Evolutionary conservation across 1,140 invertebrate species (phyloP), one percentile per base, ranked within the genome.

Genomic region (Berghia stephanieae): DNA sequence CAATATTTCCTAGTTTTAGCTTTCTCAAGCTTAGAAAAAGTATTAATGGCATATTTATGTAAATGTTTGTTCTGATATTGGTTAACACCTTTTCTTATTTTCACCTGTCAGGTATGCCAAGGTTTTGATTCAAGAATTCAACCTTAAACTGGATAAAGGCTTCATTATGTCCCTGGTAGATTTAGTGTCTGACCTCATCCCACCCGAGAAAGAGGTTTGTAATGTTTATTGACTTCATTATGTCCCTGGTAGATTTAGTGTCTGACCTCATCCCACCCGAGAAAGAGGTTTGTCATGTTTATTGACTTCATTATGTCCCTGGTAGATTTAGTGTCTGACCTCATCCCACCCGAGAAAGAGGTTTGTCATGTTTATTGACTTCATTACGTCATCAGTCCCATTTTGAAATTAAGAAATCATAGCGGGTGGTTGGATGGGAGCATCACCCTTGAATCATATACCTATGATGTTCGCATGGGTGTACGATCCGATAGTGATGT

Each of bases 141-240:
- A 91, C 82, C 85, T 95, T 6, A 93, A 94, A 86, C 86, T 95
- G 57, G 94, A 95, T 85, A 93, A 93, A 86, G 92, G 93, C 71
- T 94, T 94, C 86, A 88, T 94, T 16, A 89, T 92, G 80, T 91
- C 92, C 74, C 82, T 93, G 2, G 91, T 92, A 81, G 92, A 93
- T 85, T 90, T 93, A 21, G 88, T 92, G 73, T 90, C 91, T 75
- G 88, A 91, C 78, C 91, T 92, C 87, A 88, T 91, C 57, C 81
- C 82, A 46, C 57, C 75, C 10, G 81, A 83, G 63, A 79, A 80
- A 43, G 86, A 89, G 83, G 70, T 73, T n/a, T n/a, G n/a, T n/a
- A n/a, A n/a, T n/a, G n/a, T n/a, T n/a, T n/a, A n/a, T n/a, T n/a
- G 92, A 93, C 71, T 94, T 94, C 86, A 88, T 94, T 16, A 89